Evolutionary conservation across 23 tunicate species (phyloP), one percentile per base, ranked within the genome.

Genomic region (Oikopleura albicans): DNA sequence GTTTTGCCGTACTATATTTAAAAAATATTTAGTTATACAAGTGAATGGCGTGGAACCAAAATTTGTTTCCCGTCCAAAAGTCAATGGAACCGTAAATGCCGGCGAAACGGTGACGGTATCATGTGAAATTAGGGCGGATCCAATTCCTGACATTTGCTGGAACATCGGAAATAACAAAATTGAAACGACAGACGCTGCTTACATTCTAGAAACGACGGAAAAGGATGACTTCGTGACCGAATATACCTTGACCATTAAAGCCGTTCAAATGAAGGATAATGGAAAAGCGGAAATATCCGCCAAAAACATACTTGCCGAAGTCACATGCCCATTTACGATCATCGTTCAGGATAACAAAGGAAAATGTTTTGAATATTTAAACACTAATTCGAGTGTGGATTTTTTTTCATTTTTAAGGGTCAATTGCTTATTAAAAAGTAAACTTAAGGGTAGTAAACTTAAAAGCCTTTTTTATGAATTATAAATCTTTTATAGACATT

Each of bases 51-150:
- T 71, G 36, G 79, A 71, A 37, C 79, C 79, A 16, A 71, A 71
- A 71, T 71, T 71, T 71, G 31, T 12, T 31, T 2, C 35, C 31
- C 79, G 79, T 12, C 79, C 79, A 2, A 71, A 71, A 71, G 31
- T 71, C 35, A 71, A 71, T 71, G 79, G 79, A 16, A 31, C 37
- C 36, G 79, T 71, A 2, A 71, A 71, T 16, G 31, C 2, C 31
- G 79, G 79, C 27, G 79, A 71, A 22, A 4, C 4, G 31, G 79
- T 71, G 2, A 12, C 37, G 4, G 79, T 71, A 2, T 2, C 4
- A 71, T 71, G 79, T 37, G 79, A 71, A 71, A 71, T 71, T 37
- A 4, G 35, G 33, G 79, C 79, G 36, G 79, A 71, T 71, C 79
- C 79, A 34, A 31, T 2, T 16, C 79, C 79, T 71, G 36, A 71